Evolutionary conservation across 2,113 vertebrate genomes (phyloP).

Genomic region (Polypterus senegalus): DNA sequence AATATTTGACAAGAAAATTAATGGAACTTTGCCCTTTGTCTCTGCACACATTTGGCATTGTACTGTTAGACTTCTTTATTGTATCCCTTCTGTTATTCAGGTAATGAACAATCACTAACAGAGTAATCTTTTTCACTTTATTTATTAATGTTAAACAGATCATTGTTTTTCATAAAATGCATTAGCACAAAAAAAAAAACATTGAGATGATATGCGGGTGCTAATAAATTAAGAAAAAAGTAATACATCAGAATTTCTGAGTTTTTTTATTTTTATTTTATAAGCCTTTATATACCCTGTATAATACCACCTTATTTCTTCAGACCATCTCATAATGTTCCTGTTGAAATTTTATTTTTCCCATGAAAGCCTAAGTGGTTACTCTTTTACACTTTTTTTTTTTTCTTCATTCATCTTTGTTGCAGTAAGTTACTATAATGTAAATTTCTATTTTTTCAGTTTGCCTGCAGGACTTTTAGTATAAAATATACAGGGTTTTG

Average conservation of each 20-base stretch:
- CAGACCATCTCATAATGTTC: constrained; percentile 44
- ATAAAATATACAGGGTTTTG: constrained; percentile 27
- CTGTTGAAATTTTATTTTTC: constrained; percentile 42
- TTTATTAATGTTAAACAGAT: constrained; percentile 34
- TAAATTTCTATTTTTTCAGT: constrained; percentile 29
- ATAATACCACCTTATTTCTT: constrained; percentile 35
- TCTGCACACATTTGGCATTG: constrained; percentile 67
- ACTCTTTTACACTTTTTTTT: constrained; percentile 44
- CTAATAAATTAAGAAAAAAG: constrained; percentile 33
- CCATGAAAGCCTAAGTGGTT: constrained; percentile 32
- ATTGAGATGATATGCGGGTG: constrained; percentile 40
- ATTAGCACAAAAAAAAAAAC: constrained; percentile 38
- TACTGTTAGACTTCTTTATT: constrained; percentile 51
- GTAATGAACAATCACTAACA: constrained; percentile 60
- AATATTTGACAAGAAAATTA: constrained; percentile 23
- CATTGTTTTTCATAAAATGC: constrained; percentile 34
- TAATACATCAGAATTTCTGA: constrained; percentile 24
- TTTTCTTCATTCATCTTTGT: constrained; percentile 42
- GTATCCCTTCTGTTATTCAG: constrained; percentile 58
- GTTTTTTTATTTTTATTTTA: no score
- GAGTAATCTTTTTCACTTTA: constrained; percentile 29
- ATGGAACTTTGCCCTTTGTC: constrained; percentile 43
- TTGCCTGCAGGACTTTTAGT: no score
- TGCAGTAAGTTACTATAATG: constrained; percentile 60
- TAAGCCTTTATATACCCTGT: constrained; percentile 34